These are phyloP conservation scores for Muntiacus reevesi DNA, from an alignment of 2,113 vertebrate genomes.

Conservation along the genomic window DNA sequence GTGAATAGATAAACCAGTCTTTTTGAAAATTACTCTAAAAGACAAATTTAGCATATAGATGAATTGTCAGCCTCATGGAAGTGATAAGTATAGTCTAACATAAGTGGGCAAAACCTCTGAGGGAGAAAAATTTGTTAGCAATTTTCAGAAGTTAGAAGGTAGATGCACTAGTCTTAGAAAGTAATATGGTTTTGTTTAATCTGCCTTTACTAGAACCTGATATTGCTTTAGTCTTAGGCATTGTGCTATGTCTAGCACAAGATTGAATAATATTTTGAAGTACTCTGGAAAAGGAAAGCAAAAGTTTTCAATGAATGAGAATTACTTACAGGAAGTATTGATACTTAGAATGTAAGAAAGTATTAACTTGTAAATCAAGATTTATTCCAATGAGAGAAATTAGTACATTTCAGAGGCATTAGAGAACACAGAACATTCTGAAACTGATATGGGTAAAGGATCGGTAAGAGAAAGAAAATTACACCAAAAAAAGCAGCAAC, in stretches of 20 bases:
- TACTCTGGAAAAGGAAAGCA: neutral
- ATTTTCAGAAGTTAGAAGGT: neutral
- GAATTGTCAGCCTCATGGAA: neutral
- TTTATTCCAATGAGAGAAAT: neutral
- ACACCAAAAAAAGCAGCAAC: neutral
- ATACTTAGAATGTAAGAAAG: neutral
- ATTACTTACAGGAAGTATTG: neutral
- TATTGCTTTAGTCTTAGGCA: neutral
- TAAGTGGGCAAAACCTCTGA: neutral
- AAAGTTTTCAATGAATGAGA: neutral
- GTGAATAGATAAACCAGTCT: neutral
- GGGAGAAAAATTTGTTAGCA: neutral
- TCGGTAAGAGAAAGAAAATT: neutral
- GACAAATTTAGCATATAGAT: neutral
- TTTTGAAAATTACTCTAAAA: neutral
- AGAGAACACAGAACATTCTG: neutral
- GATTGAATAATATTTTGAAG: neutral
- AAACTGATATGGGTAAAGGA: neutral
- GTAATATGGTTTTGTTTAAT: neutral
- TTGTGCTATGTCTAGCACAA: neutral
- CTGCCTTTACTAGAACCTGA: neutral
- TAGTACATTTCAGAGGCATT: neutral
- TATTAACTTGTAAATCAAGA: neutral
- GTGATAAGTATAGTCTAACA: neutral
- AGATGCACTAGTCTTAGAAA: neutral